phyloP scores from a whole-genome alignment of 2,888 invertebrate genomes.

The Caenorhabditis virilis region DNA sequence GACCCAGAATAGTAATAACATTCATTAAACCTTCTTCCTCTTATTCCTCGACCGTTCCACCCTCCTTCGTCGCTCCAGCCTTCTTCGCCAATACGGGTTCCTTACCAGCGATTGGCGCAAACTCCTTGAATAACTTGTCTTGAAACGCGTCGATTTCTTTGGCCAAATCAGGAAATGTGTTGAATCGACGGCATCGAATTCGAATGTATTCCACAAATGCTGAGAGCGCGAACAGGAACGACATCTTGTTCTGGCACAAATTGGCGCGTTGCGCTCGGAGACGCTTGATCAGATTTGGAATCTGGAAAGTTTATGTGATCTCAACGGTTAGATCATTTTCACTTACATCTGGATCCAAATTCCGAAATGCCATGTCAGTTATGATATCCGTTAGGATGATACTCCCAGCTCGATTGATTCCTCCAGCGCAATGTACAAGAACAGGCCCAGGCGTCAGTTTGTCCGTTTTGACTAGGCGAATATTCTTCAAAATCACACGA shows the following conservation, averaged over 20 bases:
- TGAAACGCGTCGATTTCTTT: slow-evolving; percentile 3
- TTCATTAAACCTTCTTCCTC: too few relatives aligned
- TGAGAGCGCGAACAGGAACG: neutral
- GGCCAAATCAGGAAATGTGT: neutral
- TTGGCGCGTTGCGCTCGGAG: neutral
- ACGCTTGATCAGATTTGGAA: neutral
- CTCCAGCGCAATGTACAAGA: slow-evolving; percentile 16
- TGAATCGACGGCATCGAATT: neutral
- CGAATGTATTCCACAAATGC: neutral
- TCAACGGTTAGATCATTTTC: neutral
- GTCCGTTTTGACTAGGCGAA: neutral
- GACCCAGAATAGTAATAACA: too few relatives aligned
- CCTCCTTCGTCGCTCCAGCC: neutral
- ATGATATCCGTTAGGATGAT: slow-evolving; percentile 1
- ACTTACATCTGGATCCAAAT: neutral
- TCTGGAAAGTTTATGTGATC: neutral
- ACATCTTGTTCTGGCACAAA: neutral
- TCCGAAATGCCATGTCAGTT: neutral
- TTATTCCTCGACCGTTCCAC: neutral
- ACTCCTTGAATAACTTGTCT: neutral
- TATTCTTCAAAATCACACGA: slow-evolving; percentile 1
- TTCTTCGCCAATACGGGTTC: neutral
- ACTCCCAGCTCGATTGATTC: slow-evolving; percentile 18
- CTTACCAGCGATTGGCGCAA: neutral
- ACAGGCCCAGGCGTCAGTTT: neutral